A percentile compares a stretch with the other conserved stretches of the same genome.
Conservation (phyloP, 2,888 invertebrate species). For the Cephus sareptanus region DNA sequence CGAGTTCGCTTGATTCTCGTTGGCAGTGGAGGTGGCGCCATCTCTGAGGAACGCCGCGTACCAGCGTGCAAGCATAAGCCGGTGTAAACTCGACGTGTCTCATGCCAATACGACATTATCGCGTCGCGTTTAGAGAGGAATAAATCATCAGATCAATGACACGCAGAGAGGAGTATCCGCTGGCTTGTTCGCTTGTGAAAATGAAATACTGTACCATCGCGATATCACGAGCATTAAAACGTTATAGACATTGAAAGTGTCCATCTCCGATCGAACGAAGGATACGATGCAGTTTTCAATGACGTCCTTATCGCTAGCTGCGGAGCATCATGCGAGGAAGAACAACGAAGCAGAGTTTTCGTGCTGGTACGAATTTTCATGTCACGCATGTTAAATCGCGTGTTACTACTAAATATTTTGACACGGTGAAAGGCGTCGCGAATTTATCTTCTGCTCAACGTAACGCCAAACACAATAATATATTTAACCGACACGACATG, state of each 20-base stretch:
- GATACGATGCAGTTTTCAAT: background rate
- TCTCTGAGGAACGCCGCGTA: constrained; percentile 1
- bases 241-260: background rate
- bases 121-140: background rate
- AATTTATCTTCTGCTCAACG: background rate
- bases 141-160: background rate
- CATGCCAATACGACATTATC: background rate
- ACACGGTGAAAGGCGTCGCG: background rate
- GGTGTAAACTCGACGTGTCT: background rate
- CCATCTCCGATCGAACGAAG: background rate
- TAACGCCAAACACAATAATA: background rate
- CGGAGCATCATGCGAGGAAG: background rate
- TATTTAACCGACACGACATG: background rate
- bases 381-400: background rate
- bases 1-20: background rate
- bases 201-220: background rate
- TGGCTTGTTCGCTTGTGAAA: background rate
- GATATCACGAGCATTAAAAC: background rate
- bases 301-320: background rate
- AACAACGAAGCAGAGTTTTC: background rate
- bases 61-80: background rate
- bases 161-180: background rate
- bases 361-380: background rate
- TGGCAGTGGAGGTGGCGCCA: background rate
- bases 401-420: background rate